Evolutionary conservation across 1,140 invertebrate species (phyloP).

Genomic region (Glossosoma conforme): DNA sequence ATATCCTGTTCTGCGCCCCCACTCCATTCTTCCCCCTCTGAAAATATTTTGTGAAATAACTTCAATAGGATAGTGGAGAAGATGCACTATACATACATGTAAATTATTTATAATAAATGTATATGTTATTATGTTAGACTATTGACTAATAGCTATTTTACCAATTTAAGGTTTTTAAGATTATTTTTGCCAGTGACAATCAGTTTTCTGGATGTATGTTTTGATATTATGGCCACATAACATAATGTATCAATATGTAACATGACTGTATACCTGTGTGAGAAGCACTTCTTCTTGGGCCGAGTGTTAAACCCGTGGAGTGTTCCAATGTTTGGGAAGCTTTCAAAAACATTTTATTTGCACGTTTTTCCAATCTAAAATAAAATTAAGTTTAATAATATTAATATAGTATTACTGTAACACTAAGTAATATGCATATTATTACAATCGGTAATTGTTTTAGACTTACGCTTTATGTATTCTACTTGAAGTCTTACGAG

Average conservation of each 20-base stretch:
- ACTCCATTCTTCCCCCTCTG: slow-evolving; percentile 56
- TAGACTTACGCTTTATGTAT: slow-evolving; percentile 57
- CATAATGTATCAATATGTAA: too few species aligned
- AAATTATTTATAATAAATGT: too few species aligned
- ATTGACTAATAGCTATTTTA: too few species aligned
- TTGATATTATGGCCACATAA: too few species aligned
- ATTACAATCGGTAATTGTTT: background rate
- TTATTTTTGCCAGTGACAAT: too few species aligned
- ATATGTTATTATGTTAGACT: too few species aligned
- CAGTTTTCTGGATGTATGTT: too few species aligned
- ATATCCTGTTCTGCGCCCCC: slow-evolving; percentile 80
- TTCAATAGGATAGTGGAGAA: too few species aligned
- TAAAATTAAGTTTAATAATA: slow-evolving; percentile 5
- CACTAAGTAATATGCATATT: background rate
- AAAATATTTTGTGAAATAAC: slow-evolving; percentile 5
- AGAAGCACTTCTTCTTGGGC: slow-evolving; percentile 46
- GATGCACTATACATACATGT: too few species aligned
- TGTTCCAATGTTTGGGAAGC: slow-evolving; percentile 76
- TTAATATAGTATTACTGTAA: background rate
- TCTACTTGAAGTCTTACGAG: slow-evolving; percentile 52
- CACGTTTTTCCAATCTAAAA: slow-evolving; percentile 75
- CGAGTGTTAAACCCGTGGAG: slow-evolving; percentile 64
- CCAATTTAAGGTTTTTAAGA: too few species aligned
- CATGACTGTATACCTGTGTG: slow-evolving; percentile 36
- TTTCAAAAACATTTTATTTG: slow-evolving; percentile 78